These are phyloP conservation scores for Lithophane ornitopus DNA, from an alignment of 2,888 invertebrate genomes.

Conservation along the genomic window DNA sequence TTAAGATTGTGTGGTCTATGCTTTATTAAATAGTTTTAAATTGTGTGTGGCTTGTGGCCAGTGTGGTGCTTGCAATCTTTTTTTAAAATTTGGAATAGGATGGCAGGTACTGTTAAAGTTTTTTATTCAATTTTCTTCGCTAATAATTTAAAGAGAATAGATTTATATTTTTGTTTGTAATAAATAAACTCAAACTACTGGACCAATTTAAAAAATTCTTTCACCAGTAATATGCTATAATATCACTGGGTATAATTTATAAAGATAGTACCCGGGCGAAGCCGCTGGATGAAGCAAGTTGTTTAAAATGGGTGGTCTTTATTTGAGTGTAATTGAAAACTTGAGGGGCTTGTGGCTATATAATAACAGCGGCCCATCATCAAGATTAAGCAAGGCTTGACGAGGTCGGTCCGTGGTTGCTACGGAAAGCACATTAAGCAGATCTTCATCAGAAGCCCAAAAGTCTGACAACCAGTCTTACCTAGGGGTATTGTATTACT, in stretches of 20 bases:
- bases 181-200: too few relatives aligned
- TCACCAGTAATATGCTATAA: too few relatives aligned
- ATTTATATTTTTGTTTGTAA: too few relatives aligned
- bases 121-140: not conserved
- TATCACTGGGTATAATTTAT: too few relatives aligned
- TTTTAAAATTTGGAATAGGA: not conserved
- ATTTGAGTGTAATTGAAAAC: not conserved
- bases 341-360: not conserved
- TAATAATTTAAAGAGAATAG: too few relatives aligned
- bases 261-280: too few relatives aligned
- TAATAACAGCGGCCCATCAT: not conserved
- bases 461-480: not conserved
- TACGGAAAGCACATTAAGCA: not conserved
- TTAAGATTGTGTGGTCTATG: slow-evolving; percentile 20
- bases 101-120: slow-evolving; percentile 23
- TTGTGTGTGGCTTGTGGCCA: slow-evolving; percentile 22
- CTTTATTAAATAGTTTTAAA: slow-evolving; percentile 18
- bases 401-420: accelerated
- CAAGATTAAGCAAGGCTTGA: not conserved
- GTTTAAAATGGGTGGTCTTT: too few relatives aligned
- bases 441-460: not conserved
- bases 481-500: not conserved
- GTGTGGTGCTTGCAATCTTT: slow-evolving; percentile 9
- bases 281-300: too few relatives aligned
- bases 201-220: too few relatives aligned